Percentiles rank a stretch among this genome's conserved stretches.
Evolutionary conservation across 37 sponge, comb jelly and placozoan genomes (phyloP).

Genomic region (Spongilla lacustris): DNA sequence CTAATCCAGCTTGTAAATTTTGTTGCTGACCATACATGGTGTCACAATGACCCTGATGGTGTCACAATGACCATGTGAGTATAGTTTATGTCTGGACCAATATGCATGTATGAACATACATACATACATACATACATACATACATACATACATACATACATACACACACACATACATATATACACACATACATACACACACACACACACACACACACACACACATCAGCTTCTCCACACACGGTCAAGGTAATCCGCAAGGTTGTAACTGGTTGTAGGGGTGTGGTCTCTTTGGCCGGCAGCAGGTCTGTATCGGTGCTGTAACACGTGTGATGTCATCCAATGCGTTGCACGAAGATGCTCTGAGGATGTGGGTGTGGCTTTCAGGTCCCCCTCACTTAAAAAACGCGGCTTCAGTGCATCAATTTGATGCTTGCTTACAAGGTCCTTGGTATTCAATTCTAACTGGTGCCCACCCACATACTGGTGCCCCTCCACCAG

Average conservation of each 20-base stretch:
- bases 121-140: background rate
- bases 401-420: background rate
- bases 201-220: background rate
- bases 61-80: too few relatives aligned
- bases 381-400: background rate
- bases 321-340: background rate
- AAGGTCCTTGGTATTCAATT: background rate
- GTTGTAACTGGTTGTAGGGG: constrained; percentile 23
- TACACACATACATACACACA: background rate
- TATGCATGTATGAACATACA: too few relatives aligned
- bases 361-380: background rate
- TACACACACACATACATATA: background rate
- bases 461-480: background rate
- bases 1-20: too few relatives aligned
- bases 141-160: background rate
- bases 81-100: too few relatives aligned
- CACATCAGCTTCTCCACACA: background rate
- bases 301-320: background rate
- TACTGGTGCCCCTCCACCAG: background rate
- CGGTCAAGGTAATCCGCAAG: background rate
- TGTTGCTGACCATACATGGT: too few relatives aligned
- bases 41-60: too few relatives aligned
- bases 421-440: background rate
- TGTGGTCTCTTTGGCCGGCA: background rate
- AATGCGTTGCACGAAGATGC: background rate